These are phyloP conservation scores for Dallia pectoralis DNA, from an alignment of 2,797 vertebrate genomes.

Conservation along the genomic window DNA sequence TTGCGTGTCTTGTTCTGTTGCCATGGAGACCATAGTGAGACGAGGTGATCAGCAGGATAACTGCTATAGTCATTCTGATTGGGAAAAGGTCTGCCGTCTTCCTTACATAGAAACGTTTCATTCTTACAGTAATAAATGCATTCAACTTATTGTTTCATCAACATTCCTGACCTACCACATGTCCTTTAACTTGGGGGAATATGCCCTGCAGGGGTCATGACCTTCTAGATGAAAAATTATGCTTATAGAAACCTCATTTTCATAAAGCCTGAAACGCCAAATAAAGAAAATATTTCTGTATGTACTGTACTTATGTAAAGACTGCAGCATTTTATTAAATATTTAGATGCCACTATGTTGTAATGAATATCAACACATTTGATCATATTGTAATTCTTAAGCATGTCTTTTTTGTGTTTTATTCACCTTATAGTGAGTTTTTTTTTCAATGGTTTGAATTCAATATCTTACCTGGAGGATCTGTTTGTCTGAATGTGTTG, in stretches of 20 bases:
- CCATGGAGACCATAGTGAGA: slow-evolving; percentile 40
- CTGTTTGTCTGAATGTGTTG: slow-evolving; percentile 3
- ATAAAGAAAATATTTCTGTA: neutral
- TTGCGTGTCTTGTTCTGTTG: slow-evolving; percentile 54
- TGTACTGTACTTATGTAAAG: no score
- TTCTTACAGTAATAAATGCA: neutral
- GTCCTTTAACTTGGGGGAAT: neutral
- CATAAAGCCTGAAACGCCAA: neutral
- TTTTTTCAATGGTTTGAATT: neutral
- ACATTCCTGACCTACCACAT: neutral
- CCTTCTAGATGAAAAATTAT: neutral
- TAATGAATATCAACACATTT: neutral
- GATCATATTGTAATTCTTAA: no score
- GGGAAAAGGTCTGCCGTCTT: neutral
- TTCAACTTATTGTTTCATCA: neutral
- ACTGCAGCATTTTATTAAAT: neutral
- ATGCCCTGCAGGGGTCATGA: neutral
- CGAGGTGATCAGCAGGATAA: neutral
- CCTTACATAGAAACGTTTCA: neutral
- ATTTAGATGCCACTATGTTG: neutral
- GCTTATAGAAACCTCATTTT: neutral
- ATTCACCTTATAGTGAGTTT: neutral
- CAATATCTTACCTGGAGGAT: neutral
- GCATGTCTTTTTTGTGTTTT: neutral
- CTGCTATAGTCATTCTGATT: neutral